phyloP scores from a whole-genome alignment of 1,140 invertebrate genomes.

The Pentalonia nigronervosa region DNA sequence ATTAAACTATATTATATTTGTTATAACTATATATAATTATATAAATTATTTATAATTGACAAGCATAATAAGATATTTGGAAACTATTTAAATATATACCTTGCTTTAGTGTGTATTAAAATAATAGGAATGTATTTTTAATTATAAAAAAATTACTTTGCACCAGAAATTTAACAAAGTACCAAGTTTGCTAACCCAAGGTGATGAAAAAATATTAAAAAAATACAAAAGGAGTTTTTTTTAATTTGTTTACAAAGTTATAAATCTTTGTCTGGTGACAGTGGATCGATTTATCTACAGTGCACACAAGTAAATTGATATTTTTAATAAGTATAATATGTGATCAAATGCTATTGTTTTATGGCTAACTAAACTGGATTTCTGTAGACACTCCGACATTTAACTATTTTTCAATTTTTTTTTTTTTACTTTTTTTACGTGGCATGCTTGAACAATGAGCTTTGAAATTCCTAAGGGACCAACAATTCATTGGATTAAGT shows the following conservation, averaged over 20 bases:
- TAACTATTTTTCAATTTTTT: background rate
- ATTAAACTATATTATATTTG: no score
- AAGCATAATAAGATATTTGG: background rate
- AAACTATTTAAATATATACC: background rate
- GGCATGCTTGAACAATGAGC: background rate
- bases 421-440: constrained; percentile 25
- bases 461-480: background rate
- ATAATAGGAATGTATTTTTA: background rate
- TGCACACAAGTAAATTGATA: background rate
- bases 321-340: background rate
- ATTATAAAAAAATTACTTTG: background rate
- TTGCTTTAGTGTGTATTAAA: background rate
- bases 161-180: background rate
- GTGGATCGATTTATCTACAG: background rate
- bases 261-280: background rate
- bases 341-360: background rate
- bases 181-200: background rate
- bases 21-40: no score
- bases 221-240: background rate
- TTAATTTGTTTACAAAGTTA: background rate
- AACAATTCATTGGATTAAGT: constrained; percentile 15
- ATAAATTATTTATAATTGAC: background rate
- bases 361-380: background rate
- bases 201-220: background rate
- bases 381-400: background rate